Evolutionary conservation across 2,888 invertebrate genomes (phyloP).

Genomic region (Allacma fusca): DNA sequence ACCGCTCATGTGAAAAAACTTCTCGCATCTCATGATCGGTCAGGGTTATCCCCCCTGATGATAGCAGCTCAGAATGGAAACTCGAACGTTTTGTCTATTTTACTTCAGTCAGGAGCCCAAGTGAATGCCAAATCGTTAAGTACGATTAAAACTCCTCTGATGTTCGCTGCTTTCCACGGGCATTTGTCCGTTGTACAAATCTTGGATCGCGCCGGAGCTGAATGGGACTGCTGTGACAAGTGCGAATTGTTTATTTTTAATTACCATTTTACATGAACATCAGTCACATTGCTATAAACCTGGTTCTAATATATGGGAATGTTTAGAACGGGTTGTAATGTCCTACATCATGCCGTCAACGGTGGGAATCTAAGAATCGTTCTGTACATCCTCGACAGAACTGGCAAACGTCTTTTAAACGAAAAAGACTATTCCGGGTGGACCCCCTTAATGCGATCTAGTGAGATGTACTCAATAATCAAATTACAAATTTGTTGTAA

Average conservation of each 20-base stretch:
- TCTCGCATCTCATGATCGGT: conserved; percentile 50
- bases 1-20: conserved; percentile 48
- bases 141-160: conserved; percentile 59
- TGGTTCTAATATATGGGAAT: too few relatives aligned
- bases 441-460: conserved; percentile 61
- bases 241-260: conserved; percentile 26
- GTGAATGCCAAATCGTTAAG: conserved; percentile 55
- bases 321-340: conserved; percentile 60
- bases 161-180: conserved; percentile 60
- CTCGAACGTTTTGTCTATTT: conserved; percentile 50
- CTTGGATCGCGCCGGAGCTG: conserved; percentile 57
- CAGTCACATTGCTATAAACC: too few relatives aligned
- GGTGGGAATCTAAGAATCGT: conserved; percentile 54
- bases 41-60: conserved; percentile 61
- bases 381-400: conserved; percentile 50
- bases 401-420: conserved; percentile 52
- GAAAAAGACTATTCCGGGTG: conserved; percentile 58
- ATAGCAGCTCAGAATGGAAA: conserved; percentile 59
- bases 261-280: not conserved
- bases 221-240: conserved; percentile 59
- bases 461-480: conserved; percentile 44
- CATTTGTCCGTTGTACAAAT: conserved; percentile 48
- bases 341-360: conserved; percentile 60
- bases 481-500: not conserved
- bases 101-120: conserved; percentile 58